Evolutionary conservation across 2,888 invertebrate genomes (phyloP).

Genomic region (Drosophila histrio): DNA sequence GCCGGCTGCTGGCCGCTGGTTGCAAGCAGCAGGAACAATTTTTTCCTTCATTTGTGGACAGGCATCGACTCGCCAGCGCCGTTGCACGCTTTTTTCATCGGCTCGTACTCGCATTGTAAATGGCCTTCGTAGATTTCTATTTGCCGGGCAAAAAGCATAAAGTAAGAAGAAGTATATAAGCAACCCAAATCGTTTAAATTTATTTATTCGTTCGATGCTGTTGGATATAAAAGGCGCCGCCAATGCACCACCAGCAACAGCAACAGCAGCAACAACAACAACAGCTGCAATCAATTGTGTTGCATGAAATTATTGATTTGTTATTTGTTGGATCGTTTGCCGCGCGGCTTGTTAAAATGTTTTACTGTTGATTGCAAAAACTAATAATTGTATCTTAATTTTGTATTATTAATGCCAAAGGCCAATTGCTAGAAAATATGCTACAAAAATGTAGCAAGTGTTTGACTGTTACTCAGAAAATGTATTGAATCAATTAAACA

Average conservation of each 20-base stretch:
- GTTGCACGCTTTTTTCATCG: constrained; percentile 45
- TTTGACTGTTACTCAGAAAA: neutral
- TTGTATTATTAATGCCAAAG: constrained; percentile 58
- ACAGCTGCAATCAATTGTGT: constrained; percentile 52
- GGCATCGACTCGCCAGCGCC: constrained; percentile 34
- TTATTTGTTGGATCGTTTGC: constrained; percentile 63
- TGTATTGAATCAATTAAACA: constrained; percentile 5
- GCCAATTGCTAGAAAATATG: constrained; percentile 34
- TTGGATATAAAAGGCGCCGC: constrained; percentile 70
- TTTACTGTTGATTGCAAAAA: constrained; percentile 53
- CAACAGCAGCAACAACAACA: constrained; percentile 28
- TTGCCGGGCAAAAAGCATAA: constrained; percentile 30
- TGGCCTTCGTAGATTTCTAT: constrained; percentile 71
- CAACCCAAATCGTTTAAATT: constrained; percentile 67
- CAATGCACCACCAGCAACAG: constrained; percentile 39
- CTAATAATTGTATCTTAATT: constrained; percentile 71
- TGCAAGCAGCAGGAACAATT: constrained; percentile 43
- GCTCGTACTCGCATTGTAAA: constrained; percentile 41
- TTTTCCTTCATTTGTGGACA: constrained; percentile 41
- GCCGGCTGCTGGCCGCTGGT: neutral
- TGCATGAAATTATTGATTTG: constrained; percentile 75
- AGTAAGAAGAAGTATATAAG: constrained; percentile 36
- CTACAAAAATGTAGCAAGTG: constrained; percentile 18
- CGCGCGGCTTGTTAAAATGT: constrained; percentile 66
- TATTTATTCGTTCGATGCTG: constrained; percentile 61